These are phyloP conservation scores for Drosophila nasuta DNA, from an alignment of 1,140 invertebrate species.

Conservation along the genomic window DNA sequence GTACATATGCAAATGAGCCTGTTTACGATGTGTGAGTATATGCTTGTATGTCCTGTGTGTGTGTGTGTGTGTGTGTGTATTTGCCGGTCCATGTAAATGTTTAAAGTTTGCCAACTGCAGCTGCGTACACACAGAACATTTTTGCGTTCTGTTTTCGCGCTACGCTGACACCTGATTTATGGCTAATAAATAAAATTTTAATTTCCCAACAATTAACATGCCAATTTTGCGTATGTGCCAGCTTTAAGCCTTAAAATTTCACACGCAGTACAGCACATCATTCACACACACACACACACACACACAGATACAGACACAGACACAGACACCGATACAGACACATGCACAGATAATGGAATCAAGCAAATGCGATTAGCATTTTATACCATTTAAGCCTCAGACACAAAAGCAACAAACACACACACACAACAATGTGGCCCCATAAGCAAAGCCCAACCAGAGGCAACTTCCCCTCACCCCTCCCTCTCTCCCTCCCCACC, in stretches of 20 bases:
- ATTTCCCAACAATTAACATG: conserved; percentile 70
- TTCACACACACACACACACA: conserved; percentile 21
- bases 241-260: conserved; percentile 20
- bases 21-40: conserved; percentile 16
- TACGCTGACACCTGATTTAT: conserved; percentile 58
- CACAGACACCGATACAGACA: conserved; percentile 37
- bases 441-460: conserved; percentile 3
- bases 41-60: conserved; percentile 16
- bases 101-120: conserved; percentile 40
- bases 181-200: conserved; percentile 69
- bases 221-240: conserved; percentile 44
- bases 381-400: conserved; percentile 72
- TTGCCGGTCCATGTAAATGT: conserved; percentile 34
- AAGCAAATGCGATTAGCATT: conserved; percentile 80
- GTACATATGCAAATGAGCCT: conserved; percentile 67
- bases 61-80: conserved; percentile 14
- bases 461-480: neutral
- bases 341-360: conserved; percentile 41
- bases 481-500: neutral
- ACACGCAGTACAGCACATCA: conserved; percentile 21
- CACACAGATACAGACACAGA: conserved; percentile 32
- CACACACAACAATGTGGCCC: conserved; percentile 38
- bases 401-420: conserved; percentile 44
- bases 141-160: conserved; percentile 18
- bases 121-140: conserved; percentile 40